A percentile compares a stretch with the other conserved stretches of the same genome.
These are phyloP conservation scores for Solenopsis fugax DNA, from an alignment of 1,140 invertebrate species.

Conservation along the genomic window DNA sequence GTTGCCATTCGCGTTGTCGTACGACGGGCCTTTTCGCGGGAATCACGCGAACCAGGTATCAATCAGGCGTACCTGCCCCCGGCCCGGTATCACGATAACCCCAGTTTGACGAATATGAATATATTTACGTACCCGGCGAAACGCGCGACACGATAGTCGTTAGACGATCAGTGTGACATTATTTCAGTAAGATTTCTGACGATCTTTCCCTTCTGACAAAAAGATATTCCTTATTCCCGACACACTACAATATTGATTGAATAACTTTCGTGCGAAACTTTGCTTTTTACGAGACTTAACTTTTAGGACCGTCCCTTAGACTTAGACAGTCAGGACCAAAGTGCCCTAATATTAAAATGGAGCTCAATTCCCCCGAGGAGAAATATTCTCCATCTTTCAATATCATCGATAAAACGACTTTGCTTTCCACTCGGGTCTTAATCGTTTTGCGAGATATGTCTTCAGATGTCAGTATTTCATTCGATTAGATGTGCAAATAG, in stretches of 20 bases:
- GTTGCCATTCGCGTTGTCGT: slow-evolving; percentile 35
- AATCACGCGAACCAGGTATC: slow-evolving; percentile 76
- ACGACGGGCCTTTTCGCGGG: slow-evolving; percentile 54
- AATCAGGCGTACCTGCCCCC: slow-evolving; percentile 70
- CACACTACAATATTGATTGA: background rate
- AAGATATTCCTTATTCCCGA: background rate
- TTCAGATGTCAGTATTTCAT: background rate
- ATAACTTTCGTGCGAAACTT: slow-evolving; percentile 29
- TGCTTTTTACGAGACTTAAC: background rate
- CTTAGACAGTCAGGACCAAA: background rate
- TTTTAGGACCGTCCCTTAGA: background rate
- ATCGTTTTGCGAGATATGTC: background rate
- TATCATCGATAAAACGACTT: slow-evolving; percentile 27
- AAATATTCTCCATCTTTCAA: background rate
- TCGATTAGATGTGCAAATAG: background rate
- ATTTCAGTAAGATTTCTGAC: slow-evolving; percentile 33
- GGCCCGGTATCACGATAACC: slow-evolving; percentile 61
- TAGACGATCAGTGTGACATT: background rate
- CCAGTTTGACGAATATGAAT: slow-evolving; percentile 74
- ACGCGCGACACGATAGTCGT: slow-evolving; percentile 16
- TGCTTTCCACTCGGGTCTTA: background rate
- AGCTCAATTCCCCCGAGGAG: background rate
- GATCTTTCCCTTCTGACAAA: background rate
- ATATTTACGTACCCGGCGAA: slow-evolving; percentile 63
- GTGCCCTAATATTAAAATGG: background rate